Percentiles rank a stretch among this genome's conserved stretches.
These are phyloP conservation scores for Spinibarbus caldwelli DNA, from an alignment of 2,797 vertebrate genomes.

Conservation along the genomic window DNA sequence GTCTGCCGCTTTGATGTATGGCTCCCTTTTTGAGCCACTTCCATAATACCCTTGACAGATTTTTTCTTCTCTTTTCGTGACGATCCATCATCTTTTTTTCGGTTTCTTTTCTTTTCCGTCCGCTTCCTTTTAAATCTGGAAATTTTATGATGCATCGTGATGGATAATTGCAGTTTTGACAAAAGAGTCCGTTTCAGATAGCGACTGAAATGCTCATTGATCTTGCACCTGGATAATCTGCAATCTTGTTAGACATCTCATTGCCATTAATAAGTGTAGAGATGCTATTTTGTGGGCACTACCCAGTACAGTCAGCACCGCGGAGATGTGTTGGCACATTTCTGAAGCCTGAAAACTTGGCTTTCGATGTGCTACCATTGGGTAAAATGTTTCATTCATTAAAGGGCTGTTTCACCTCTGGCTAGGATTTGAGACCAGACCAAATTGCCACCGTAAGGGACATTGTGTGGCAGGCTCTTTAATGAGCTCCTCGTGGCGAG, in stretches of 20 bases:
- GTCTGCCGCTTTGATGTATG: constrained; percentile 81
- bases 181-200: constrained; percentile 60
- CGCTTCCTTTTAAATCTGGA: constrained; percentile 62
- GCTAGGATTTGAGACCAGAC: constrained; percentile 63
- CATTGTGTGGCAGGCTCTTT: constrained; percentile 69
- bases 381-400: constrained; percentile 62
- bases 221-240: constrained; percentile 63
- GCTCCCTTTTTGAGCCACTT: constrained; percentile 77
- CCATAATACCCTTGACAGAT: constrained; percentile 81
- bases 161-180: constrained; percentile 72
- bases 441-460: constrained; percentile 61
- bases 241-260: constrained; percentile 42
- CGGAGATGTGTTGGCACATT: constrained; percentile 5
- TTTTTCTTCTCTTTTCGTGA: constrained; percentile 73
- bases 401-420: constrained; percentile 70
- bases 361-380: constrained; percentile 46
- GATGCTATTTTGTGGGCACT: constrained; percentile 2
- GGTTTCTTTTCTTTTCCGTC: constrained; percentile 51
- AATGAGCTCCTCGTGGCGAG: constrained; percentile 72
- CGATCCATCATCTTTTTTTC: constrained; percentile 74
- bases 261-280: constrained; percentile 28
- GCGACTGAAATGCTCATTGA: constrained; percentile 50
- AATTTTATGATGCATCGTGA: constrained; percentile 66
- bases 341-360: constrained; percentile 30
- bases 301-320: neutral